phyloP scores from a whole-genome alignment of 1,140 invertebrate species.

The Tetramorium parvispinum region DNA sequence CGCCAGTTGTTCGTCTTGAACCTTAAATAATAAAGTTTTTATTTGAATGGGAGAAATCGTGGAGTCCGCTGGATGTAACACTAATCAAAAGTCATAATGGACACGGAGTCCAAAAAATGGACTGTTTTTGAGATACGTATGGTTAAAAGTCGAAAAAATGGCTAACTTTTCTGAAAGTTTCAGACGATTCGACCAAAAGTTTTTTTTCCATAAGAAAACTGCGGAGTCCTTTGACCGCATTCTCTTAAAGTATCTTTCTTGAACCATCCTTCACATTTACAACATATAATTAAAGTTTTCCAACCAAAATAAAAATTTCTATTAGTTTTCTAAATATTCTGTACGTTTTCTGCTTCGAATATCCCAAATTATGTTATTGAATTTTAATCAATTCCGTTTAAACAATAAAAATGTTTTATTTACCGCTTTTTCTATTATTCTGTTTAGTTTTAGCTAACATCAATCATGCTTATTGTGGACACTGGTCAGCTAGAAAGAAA shows the following conservation, averaged over 20 bases:
- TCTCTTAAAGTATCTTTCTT: not conserved
- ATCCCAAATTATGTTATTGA: not conserved
- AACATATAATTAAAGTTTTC: not conserved
- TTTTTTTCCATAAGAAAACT: too few relatives aligned
- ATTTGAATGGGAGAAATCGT: too few relatives aligned
- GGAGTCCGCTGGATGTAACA: too few relatives aligned
- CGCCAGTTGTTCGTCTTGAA: too few relatives aligned
- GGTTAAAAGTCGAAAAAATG: too few relatives aligned
- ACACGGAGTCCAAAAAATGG: too few relatives aligned
- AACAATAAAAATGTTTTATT: not conserved
- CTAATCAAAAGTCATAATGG: too few relatives aligned
- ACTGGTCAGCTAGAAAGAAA: conserved; percentile 62
- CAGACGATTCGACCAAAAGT: too few relatives aligned
- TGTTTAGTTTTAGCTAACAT: not conserved
- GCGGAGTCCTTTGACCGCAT: too few relatives aligned
- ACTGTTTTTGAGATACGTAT: too few relatives aligned
- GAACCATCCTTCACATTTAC: not conserved
- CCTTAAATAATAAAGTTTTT: too few relatives aligned
- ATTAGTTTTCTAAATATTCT: not conserved
- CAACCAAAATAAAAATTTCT: not conserved
- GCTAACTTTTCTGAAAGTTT: too few relatives aligned
- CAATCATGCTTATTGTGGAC: conserved; percentile 80
- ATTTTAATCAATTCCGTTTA: not conserved
- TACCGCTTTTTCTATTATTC: not conserved
- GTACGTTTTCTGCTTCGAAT: not conserved